phyloP scores from a whole-genome alignment of 2,797 vertebrate genomes.

The Fistularia tabacaria region DNA sequence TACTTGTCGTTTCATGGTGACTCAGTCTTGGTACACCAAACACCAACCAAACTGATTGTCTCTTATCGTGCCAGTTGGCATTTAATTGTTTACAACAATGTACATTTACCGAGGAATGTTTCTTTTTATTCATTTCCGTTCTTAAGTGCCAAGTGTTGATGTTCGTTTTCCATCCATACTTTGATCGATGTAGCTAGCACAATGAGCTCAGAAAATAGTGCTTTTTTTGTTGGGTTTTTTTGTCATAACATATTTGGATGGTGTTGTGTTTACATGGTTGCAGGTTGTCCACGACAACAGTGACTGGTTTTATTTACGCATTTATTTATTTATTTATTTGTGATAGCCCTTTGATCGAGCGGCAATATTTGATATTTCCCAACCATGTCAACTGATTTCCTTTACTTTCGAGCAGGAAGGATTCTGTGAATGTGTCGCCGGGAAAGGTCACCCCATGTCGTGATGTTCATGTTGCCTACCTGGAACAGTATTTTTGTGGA shows the following conservation, averaged over 20 bases:
- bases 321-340: conserved; percentile 54
- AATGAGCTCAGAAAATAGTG: conserved; percentile 50
- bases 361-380: conserved; percentile 51
- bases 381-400: conserved; percentile 53
- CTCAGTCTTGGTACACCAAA: conserved; percentile 51
- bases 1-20: conserved; percentile 25
- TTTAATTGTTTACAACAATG: conserved; percentile 69
- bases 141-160: conserved; percentile 70
- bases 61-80: conserved; percentile 46
- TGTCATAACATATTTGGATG: conserved; percentile 48
- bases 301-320: conserved; percentile 33
- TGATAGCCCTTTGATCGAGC: conserved; percentile 36
- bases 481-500: conserved; percentile 66
- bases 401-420: conserved; percentile 41
- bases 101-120: conserved; percentile 72
- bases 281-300: conserved; percentile 28
- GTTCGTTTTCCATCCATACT: conserved; percentile 56
- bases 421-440: conserved; percentile 62
- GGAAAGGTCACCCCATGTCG: conserved; percentile 48
- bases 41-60: conserved; percentile 57
- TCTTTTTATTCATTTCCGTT: conserved; percentile 39
- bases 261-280: conserved; percentile 65
- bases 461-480: conserved; percentile 58
- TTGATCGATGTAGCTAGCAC: conserved; percentile 60
- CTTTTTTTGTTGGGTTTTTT: conserved; percentile 42